Conservation (phyloP, 1,140 invertebrate species). For the Polypedilum pembai region DNA sequence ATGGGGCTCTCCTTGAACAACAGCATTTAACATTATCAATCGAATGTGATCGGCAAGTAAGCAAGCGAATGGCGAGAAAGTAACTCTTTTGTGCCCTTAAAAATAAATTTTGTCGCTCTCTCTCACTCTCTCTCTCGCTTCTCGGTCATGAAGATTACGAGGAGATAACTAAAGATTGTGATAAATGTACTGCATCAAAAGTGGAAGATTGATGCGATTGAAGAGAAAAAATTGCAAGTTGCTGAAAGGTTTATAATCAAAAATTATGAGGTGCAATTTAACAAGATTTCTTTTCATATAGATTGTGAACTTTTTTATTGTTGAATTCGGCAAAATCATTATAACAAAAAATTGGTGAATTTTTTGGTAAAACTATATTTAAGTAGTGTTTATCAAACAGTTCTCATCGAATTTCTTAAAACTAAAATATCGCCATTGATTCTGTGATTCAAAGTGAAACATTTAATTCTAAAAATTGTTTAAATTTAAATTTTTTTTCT, state of each 20-base stretch:
- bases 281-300: constrained; percentile 14
- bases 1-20: not conserved
- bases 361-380: not conserved
- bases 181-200: not conserved
- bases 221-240: constrained; percentile 3
- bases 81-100: not conserved
- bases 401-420: constrained; percentile 18
- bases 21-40: not conserved
- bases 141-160: not conserved
- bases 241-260: constrained; percentile 17
- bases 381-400: constrained; percentile 5
- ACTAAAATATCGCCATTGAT: constrained; percentile 1
- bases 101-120: not conserved
- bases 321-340: not conserved
- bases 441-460: constrained; percentile 9
- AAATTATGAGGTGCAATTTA: constrained; percentile 9
- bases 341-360: not conserved
- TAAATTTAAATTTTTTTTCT: no score
- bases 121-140: no score
- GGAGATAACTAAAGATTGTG: constrained; percentile 12
- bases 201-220: not conserved
- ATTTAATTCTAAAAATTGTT: not conserved
- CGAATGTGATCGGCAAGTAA: no score
- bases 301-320: not conserved
- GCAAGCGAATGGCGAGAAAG: not conserved